These are phyloP conservation scores for Tipula lateralis DNA, from an alignment of 2,888 invertebrate genomes.

Conservation along the genomic window DNA sequence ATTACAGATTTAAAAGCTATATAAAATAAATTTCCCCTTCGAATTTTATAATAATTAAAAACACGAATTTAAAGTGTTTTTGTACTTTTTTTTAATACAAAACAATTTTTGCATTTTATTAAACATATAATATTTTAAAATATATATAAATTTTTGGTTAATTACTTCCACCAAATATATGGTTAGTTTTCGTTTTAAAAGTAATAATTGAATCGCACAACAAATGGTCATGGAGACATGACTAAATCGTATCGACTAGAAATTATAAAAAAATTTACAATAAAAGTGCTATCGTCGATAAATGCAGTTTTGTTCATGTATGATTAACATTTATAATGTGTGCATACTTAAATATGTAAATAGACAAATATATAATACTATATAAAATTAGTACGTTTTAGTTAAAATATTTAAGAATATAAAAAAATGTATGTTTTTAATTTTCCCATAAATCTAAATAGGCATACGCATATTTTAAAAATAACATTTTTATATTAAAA, in stretches of 20 bases:
- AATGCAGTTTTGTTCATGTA: not conserved
- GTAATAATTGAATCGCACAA: not conserved
- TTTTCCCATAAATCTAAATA: constrained; percentile 11
- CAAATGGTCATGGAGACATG: not conserved
- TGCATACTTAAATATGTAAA: not conserved
- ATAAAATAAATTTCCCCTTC: not conserved
- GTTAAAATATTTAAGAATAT: not conserved
- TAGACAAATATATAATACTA: not conserved
- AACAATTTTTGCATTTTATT: constrained; percentile 1
- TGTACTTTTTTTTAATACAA: constrained; percentile 19
- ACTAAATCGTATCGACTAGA: constrained; percentile 11
- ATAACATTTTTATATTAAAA: constrained; percentile 6
- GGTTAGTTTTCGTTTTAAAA: not conserved
- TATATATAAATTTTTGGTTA: constrained; percentile 2
- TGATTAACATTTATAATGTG: constrained; percentile 1
- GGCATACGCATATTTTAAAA: not conserved
- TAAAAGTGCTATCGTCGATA: not conserved
- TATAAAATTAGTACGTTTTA: constrained; percentile 3
- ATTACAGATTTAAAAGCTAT: not conserved
- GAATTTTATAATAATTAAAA: constrained; percentile 11
- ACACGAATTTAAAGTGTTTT: constrained; percentile 15
- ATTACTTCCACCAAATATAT: not conserved
- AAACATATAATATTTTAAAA: not conserved
- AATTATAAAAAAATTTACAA: not conserved
- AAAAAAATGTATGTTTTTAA: not conserved